Conservation (phyloP, 2,797 vertebrate species). For the Pterois miles region DNA sequence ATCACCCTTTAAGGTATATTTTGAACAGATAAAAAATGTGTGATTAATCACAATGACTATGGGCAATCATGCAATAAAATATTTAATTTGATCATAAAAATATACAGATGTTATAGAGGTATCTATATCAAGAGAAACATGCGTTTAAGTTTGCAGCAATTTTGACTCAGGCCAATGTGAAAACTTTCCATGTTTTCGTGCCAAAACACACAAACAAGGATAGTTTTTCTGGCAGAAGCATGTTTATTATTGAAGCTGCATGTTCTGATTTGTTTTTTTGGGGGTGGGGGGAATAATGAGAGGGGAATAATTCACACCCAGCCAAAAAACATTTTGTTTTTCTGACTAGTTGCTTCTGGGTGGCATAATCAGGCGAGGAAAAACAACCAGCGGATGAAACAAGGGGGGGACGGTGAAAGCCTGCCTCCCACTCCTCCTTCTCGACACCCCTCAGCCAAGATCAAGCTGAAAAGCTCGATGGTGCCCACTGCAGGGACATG, state of each 20-base stretch:
- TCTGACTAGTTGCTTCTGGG: constrained; percentile 58
- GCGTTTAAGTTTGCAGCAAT: neutral
- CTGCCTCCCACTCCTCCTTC: constrained; percentile 19
- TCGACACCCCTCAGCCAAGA: constrained; percentile 10
- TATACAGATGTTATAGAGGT: neutral
- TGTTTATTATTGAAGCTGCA: constrained; percentile 64
- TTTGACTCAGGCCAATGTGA: neutral
- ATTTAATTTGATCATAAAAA: neutral
- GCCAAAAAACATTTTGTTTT: constrained; percentile 28
- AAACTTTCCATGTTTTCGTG: constrained; percentile 49
- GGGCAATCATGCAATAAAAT: too few relatives aligned
- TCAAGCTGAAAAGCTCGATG: constrained; percentile 40
- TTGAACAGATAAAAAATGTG: too few relatives aligned
- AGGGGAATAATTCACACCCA: constrained; percentile 58
- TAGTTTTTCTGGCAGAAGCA: constrained; percentile 16
- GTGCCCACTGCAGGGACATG: constrained; percentile 18
- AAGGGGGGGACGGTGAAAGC: constrained; percentile 28
- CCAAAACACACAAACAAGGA: constrained; percentile 53
- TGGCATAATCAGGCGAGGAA: constrained; percentile 55
- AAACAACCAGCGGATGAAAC: constrained; percentile 56
- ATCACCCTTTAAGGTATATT: too few relatives aligned
- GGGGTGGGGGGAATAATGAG: constrained; percentile 39
- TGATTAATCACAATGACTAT: too few relatives aligned
- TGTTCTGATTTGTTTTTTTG: constrained; percentile 22
- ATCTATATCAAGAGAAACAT: neutral